Evolutionary conservation across 2,113 vertebrate species (phyloP).

Genomic region (Pterocles gutturalis): DNA sequence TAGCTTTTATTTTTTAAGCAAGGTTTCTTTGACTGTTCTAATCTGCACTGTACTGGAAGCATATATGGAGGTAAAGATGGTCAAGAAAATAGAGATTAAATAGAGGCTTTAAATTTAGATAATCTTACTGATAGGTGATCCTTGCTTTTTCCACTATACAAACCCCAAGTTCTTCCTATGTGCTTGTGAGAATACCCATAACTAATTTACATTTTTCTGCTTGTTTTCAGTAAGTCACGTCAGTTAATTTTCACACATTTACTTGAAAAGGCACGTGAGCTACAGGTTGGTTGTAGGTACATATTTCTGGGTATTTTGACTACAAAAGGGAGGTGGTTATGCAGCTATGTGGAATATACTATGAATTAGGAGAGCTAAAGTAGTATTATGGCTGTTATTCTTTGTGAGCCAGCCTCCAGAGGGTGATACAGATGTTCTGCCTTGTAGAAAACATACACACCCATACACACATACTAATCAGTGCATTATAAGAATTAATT

Average conservation of each 20-base stretch:
- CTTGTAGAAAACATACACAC: not conserved
- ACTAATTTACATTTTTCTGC: not conserved
- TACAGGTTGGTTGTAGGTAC: not conserved
- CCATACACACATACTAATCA: not conserved
- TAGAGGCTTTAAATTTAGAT: not conserved
- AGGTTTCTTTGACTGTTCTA: not conserved
- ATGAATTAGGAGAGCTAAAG: not conserved
- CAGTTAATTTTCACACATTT: not conserved
- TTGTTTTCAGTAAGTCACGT: not conserved
- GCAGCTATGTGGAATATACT: not conserved
- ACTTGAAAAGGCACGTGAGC: not conserved
- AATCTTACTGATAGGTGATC: not conserved
- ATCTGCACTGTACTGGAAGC: not conserved
- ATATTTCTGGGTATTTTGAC: not conserved
- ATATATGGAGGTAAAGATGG: not conserved
- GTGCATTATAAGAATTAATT: constrained; percentile 33
- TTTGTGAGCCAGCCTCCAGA: not conserved
- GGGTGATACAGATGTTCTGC: not conserved
- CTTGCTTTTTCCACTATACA: not conserved
- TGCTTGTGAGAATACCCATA: not conserved
- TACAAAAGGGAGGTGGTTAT: not conserved
- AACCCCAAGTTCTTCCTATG: not conserved
- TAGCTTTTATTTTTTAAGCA: not conserved
- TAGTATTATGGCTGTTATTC: not conserved
- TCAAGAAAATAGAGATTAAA: not conserved